Percentiles rank a stretch among this genome's conserved stretches.
Evolutionary conservation across 2,888 invertebrate species (phyloP).

Genomic region (Schizaphis graminum): DNA sequence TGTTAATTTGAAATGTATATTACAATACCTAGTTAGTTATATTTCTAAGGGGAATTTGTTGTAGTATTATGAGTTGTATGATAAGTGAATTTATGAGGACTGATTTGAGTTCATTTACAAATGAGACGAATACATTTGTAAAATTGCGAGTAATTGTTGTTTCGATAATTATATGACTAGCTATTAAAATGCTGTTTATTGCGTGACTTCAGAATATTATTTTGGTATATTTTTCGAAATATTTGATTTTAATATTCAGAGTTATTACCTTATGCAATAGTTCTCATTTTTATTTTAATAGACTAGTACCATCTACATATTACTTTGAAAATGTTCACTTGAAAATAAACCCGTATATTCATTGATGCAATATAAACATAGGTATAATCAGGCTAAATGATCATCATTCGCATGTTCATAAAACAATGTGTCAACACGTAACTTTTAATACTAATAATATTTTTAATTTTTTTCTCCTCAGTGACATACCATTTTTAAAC

Average conservation of each 20-base stretch:
- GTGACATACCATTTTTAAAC: too few species aligned
- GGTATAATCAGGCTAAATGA: not conserved
- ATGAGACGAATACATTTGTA: not conserved
- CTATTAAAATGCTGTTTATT: not conserved
- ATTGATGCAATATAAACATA: too few species aligned
- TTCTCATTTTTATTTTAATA: not conserved
- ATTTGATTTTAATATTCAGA: not conserved
- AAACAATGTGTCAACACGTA: not conserved
- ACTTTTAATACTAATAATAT: not conserved
- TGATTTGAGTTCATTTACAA: not conserved
- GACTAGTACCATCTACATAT: not conserved
- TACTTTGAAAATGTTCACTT: not conserved
- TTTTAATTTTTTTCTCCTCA: not conserved
- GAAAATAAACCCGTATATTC: not conserved
- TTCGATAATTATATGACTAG: not conserved
- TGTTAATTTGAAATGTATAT: not conserved
- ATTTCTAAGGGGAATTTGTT: not conserved
- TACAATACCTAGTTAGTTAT: not conserved
- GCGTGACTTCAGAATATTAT: not conserved
- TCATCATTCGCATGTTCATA: not conserved
- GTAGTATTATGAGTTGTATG: not conserved
- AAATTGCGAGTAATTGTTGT: not conserved
- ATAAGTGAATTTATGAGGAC: not conserved
- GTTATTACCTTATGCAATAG: not conserved
- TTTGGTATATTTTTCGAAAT: not conserved